These are phyloP conservation scores for Pterostichus madidus DNA, from an alignment of 2,888 invertebrate genomes.

Conservation along the genomic window DNA sequence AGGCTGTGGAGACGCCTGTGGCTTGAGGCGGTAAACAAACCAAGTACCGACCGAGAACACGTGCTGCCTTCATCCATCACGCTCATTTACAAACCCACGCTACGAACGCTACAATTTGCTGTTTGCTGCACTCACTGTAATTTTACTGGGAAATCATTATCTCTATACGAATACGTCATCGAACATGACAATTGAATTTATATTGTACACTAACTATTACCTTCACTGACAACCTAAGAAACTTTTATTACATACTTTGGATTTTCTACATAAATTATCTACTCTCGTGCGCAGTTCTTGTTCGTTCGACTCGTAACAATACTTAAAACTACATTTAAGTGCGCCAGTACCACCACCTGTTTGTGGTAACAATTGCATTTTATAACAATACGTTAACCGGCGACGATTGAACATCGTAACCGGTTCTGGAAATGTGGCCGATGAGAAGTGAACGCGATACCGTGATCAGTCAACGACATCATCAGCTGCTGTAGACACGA, in stretches of 20 bases:
- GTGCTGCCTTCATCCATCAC: conserved; percentile 17
- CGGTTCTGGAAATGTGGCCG: conserved; percentile 44
- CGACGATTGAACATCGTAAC: conserved; percentile 14
- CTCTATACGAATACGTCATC: conserved; percentile 26
- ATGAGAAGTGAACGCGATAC: conserved; percentile 36
- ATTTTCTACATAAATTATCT: conserved; percentile 22
- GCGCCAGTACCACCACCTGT: conserved; percentile 19
- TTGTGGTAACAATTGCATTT: conserved; percentile 53
- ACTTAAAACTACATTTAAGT: not conserved
- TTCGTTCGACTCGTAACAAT: conserved; percentile 7
- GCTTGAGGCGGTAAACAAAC: conserved; percentile 17
- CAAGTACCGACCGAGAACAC: not conserved
- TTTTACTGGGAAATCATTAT: conserved; percentile 19
- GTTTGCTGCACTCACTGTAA: not conserved
- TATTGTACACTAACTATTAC: conserved; percentile 23
- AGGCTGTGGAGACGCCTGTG: not conserved
- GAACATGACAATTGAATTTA: conserved; percentile 48
- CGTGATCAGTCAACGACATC: conserved; percentile 23
- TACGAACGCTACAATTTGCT: conserved; percentile 26
- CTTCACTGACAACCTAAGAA: conserved; percentile 15
- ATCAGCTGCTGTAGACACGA: conserved; percentile 13
- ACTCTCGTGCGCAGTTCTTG: conserved; percentile 16
- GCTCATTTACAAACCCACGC: conserved; percentile 27
- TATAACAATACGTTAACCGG: conserved; percentile 43
- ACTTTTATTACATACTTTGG: conserved; percentile 33